Conservation (phyloP, 2,888 invertebrate species). For the Anodontia alba region DNA sequence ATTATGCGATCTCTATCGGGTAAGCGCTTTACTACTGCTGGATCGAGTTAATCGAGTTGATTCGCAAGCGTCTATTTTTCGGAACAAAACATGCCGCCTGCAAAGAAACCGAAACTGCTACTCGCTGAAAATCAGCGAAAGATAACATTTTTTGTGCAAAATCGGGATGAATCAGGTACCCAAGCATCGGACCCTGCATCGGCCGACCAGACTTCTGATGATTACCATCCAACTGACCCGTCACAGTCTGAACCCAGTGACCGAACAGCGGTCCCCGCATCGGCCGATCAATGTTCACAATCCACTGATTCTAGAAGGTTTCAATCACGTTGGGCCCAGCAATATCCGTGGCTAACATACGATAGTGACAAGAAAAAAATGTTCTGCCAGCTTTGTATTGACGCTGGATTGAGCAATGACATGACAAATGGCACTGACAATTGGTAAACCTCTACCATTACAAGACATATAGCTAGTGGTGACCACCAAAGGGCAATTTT, state of each 20-base stretch:
- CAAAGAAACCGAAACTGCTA: neutral
- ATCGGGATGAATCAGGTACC: neutral
- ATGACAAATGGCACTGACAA: conserved; percentile 23
- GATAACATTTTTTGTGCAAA: neutral
- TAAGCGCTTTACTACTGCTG: conserved; percentile 5
- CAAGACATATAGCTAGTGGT: neutral
- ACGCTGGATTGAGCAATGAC: conserved; percentile 10
- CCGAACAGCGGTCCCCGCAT: neutral
- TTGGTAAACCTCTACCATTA: conserved; percentile 28
- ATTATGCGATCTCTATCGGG: neutral
- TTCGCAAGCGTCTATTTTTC: neutral
- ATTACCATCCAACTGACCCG: too few species aligned
- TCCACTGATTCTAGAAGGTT: neutral
- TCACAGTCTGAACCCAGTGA: neutral
- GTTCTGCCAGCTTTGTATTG: conserved; percentile 22
- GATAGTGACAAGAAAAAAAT: neutral
- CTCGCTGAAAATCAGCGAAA: neutral
- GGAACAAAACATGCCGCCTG: neutral
- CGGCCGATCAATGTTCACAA: neutral
- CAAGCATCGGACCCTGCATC: neutral
- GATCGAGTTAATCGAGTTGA: too few species aligned
- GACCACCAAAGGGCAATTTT: conserved; percentile 23
- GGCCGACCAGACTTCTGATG: neutral
- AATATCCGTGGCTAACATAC: neutral
- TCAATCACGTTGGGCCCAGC: neutral